A percentile compares a stretch with the other conserved stretches of the same genome.
Evolutionary conservation across 2,888 invertebrate genomes (phyloP).

Genomic region (Metallyticus violacea): DNA sequence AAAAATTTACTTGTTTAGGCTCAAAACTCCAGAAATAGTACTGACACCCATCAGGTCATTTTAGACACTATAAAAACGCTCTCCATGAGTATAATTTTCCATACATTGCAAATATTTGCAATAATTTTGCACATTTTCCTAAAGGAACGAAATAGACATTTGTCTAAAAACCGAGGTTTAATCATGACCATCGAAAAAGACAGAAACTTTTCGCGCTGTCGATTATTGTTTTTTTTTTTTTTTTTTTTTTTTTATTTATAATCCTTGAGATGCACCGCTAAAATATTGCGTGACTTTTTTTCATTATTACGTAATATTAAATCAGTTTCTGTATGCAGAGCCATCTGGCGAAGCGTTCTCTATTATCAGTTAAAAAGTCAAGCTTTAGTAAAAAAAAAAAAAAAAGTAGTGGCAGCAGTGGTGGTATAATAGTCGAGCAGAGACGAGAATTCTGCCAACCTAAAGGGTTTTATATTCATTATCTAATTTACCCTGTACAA

Average conservation of each 20-base stretch:
- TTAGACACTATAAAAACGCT: too few species aligned
- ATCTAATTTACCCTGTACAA: constrained; percentile 13
- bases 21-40: too few species aligned
- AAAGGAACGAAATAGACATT: too few species aligned
- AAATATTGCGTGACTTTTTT: neutral
- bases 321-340: neutral
- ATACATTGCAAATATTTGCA: too few species aligned
- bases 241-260: neutral
- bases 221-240: neutral
- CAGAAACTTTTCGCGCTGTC: too few species aligned
- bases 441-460: neutral
- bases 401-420: neutral
- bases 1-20: too few species aligned
- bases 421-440: neutral
- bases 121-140: too few species aligned
- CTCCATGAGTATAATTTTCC: too few species aligned
- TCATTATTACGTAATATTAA: neutral
- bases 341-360: neutral
- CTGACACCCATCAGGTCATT: too few species aligned
- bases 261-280: neutral
- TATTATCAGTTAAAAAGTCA: neutral
- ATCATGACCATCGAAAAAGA: too few species aligned
- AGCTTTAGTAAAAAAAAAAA: neutral
- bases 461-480: constrained; percentile 10
- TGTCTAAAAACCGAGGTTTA: too few species aligned